A percentile compares a stretch with the other conserved stretches of the same genome.
Evolutionary conservation across 1,140 invertebrate genomes (phyloP).

Genomic region (Pteromalus puparum): DNA sequence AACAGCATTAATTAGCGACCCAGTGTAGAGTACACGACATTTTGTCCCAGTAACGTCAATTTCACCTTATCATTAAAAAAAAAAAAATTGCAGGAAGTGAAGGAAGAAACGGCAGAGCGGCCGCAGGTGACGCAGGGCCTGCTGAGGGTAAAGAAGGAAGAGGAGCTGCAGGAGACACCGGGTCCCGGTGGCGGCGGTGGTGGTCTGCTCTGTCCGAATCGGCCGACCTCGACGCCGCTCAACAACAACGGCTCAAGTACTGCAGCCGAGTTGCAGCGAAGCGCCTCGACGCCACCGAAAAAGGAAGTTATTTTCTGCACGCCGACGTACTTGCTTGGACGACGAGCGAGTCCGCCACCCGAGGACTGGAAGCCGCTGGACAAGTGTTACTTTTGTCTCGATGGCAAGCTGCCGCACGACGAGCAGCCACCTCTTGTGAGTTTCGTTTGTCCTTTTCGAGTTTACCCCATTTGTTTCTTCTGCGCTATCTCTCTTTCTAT

Average conservation of each 20-base stretch:
- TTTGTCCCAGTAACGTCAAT: too few species aligned
- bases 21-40: too few species aligned
- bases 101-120: slow-evolving; percentile 67
- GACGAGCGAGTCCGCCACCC: slow-evolving; percentile 75
- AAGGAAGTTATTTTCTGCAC: slow-evolving; percentile 61
- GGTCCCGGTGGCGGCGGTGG: slow-evolving; percentile 58
- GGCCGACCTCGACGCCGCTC: slow-evolving; percentile 56
- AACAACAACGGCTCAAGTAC: slow-evolving; percentile 59
- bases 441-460: slow-evolving; percentile 31
- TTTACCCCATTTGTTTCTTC: neutral
- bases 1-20: too few species aligned
- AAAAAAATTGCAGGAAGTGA: slow-evolving; percentile 58
- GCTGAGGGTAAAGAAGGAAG: slow-evolving; percentile 73
- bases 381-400: slow-evolving; percentile 91
- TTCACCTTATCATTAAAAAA: too few species aligned
- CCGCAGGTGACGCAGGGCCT: slow-evolving; percentile 70
- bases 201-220: slow-evolving; percentile 49
- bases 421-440: slow-evolving; percentile 78
- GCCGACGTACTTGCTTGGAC: slow-evolving; percentile 57
- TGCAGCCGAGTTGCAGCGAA: slow-evolving; percentile 55
- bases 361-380: slow-evolving; percentile 90
- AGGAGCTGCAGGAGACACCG: slow-evolving; percentile 70
- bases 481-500: neutral
- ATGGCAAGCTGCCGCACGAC: slow-evolving; percentile 83
- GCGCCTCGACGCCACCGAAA: slow-evolving; percentile 53